Evolutionary conservation across 2,888 invertebrate species (phyloP).

Genomic region (Plebejus argus): DNA sequence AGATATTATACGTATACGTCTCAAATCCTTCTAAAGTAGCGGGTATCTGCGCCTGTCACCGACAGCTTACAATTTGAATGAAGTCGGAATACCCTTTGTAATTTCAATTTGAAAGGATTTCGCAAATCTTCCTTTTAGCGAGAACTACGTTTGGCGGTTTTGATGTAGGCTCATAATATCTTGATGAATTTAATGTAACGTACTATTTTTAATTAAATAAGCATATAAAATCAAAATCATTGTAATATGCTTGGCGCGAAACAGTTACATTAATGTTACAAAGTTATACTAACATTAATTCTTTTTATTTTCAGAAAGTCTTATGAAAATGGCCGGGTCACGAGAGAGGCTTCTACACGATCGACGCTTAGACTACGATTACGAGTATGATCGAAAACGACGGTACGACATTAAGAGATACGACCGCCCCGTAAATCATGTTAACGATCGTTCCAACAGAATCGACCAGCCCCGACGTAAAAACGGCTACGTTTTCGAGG

Average conservation of each 20-base stretch:
- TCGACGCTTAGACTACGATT: slow-evolving; percentile 59
- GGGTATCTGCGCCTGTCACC: slow-evolving; percentile 1
- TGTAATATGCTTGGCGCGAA: too few relatives aligned
- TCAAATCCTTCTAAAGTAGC: slow-evolving; percentile 25
- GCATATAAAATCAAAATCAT: too few relatives aligned
- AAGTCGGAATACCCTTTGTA: slow-evolving; percentile 22
- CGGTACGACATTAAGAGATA: slow-evolving; percentile 49
- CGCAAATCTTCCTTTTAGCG: background rate
- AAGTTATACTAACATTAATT: slow-evolving; percentile 48
- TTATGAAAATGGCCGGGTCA: slow-evolving; percentile 71
- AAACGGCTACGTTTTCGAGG: slow-evolving; percentile 76
- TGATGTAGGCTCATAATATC: background rate
- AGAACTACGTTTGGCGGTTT: background rate
- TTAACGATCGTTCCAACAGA: slow-evolving; percentile 45
- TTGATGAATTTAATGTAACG: background rate
- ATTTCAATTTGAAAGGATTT: slow-evolving; percentile 29
- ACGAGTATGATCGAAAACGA: slow-evolving; percentile 56
- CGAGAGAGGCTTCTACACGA: slow-evolving; percentile 70
- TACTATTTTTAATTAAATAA: background rate
- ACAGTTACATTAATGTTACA: background rate
- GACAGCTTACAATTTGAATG: slow-evolving; percentile 23
- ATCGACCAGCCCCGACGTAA: slow-evolving; percentile 64
- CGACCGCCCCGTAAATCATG: slow-evolving; percentile 47
- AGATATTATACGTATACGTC: background rate
- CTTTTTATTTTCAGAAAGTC: slow-evolving; percentile 59